Conservation (phyloP, 2,113 vertebrate genomes). For the Meleagris gallopavo region DNA sequence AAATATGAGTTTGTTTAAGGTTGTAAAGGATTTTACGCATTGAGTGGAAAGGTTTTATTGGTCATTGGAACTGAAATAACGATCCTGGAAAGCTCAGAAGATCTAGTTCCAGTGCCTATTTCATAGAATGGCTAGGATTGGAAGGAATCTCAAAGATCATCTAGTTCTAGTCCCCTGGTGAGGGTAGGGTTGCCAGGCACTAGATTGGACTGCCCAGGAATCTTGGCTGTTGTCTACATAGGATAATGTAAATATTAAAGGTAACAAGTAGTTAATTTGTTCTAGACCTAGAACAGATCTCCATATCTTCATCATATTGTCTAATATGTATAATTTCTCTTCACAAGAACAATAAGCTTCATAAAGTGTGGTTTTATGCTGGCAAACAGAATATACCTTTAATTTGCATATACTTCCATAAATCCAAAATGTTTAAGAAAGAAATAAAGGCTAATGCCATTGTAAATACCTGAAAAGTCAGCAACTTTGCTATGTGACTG, state of each 20-base stretch:
- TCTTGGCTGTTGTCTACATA: not conserved
- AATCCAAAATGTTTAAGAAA: not conserved
- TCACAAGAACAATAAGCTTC: not conserved
- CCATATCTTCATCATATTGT: not conserved
- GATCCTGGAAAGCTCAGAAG: not conserved
- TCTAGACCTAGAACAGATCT: not conserved
- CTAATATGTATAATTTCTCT: not conserved
- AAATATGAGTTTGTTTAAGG: not conserved
- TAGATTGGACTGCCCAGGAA: too few relatives aligned
- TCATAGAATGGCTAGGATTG: too few relatives aligned
- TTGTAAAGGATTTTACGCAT: not conserved
- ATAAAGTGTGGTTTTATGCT: not conserved
- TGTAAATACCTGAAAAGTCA: not conserved
- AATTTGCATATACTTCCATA: not conserved
- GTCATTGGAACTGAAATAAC: not conserved
- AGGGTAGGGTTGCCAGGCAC: too few relatives aligned
- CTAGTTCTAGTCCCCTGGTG: too few relatives aligned
- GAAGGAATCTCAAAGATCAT: too few relatives aligned
- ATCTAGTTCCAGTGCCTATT: not conserved
- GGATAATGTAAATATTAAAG: not conserved
- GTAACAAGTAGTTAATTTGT: not conserved
- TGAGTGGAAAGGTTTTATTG: not conserved
- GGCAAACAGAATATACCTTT: not conserved
- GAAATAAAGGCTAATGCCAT: not conserved
- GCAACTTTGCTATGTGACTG: not conserved